Conservation (phyloP, 1,140 invertebrate species). For the Trachelipus rathkii region DNA sequence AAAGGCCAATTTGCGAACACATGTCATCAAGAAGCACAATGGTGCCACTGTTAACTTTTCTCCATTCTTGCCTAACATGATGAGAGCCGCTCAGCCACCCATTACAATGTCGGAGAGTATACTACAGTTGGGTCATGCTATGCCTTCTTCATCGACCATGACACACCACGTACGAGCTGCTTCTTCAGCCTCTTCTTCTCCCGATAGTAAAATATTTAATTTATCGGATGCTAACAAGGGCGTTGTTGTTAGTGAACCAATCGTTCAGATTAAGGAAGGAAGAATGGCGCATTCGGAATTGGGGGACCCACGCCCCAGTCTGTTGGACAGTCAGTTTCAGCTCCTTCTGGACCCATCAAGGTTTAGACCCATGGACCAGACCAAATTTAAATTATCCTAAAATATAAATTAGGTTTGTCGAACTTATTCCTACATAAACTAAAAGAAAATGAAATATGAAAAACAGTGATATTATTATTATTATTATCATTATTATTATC, state of each 20-base stretch:
- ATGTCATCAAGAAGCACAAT: constrained; percentile 42
- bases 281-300: not conserved
- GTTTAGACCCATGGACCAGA: too few relatives aligned
- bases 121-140: constrained; percentile 19
- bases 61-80: constrained; percentile 35
- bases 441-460: too few relatives aligned
- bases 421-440: too few relatives aligned
- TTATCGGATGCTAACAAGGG: not conserved
- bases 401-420: too few relatives aligned
- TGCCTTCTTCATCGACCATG: not conserved
- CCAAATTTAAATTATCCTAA: too few relatives aligned
- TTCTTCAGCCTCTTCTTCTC: not conserved
- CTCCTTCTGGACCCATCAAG: too few relatives aligned
- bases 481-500: too few relatives aligned
- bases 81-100: constrained; percentile 20
- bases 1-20: constrained; percentile 42
- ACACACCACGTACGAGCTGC: not conserved
- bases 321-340: too few relatives aligned
- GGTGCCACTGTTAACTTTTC: constrained; percentile 36
- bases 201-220: not conserved
- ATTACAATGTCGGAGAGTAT: not conserved
- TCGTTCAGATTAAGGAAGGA: constrained; percentile 43
- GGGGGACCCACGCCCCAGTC: too few relatives aligned
- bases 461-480: too few relatives aligned
- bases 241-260: constrained; percentile 34